Conservation (phyloP, 92 coral and sea anemone species). For the Nematostella vectensis region DNA sequence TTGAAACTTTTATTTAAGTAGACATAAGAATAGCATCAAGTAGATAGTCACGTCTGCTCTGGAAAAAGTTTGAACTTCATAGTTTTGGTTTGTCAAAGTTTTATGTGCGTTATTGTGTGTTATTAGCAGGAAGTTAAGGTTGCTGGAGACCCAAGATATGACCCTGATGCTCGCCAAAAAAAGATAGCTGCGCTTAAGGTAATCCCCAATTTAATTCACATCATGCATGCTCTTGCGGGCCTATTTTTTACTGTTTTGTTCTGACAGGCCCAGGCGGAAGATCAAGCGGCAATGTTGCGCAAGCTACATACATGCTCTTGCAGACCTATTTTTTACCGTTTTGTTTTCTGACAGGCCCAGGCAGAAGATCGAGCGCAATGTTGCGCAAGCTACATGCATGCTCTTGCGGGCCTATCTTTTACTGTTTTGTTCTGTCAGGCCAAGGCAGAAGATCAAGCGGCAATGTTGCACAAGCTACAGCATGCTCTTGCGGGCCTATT, state of each 20-base stretch:
- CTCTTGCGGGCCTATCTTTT: neutral
- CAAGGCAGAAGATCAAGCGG: constrained; percentile 95
- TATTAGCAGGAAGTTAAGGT: constrained; percentile 30
- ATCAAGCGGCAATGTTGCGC: constrained; percentile 81
- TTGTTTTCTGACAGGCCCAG: constrained; percentile 82
- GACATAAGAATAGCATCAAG: too few species aligned
- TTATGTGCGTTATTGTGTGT: too few species aligned
- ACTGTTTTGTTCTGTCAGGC: constrained; percentile 26
- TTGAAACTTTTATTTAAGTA: too few species aligned
- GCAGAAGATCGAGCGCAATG: constrained; percentile 94
- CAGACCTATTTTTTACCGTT: too few species aligned
- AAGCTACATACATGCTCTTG: constrained; percentile 37
- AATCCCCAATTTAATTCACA: neutral
- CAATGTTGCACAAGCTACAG: constrained; percentile 75
- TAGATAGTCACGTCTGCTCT: too few species aligned
- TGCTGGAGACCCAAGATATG: constrained; percentile 91
- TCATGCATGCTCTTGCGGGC: neutral
- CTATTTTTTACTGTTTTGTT: neutral
- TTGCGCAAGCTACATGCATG: constrained; percentile 71
- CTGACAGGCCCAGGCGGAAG: constrained; percentile 86
- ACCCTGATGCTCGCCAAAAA: constrained; percentile 87
- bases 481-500: too few species aligned
- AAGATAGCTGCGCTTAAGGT: constrained; percentile 99
- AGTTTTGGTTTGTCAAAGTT: too few species aligned
- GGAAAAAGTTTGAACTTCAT: too few species aligned